These are phyloP conservation scores for Pipa parva DNA, from an alignment of 2,113 vertebrate species.

Conservation along the genomic window DNA sequence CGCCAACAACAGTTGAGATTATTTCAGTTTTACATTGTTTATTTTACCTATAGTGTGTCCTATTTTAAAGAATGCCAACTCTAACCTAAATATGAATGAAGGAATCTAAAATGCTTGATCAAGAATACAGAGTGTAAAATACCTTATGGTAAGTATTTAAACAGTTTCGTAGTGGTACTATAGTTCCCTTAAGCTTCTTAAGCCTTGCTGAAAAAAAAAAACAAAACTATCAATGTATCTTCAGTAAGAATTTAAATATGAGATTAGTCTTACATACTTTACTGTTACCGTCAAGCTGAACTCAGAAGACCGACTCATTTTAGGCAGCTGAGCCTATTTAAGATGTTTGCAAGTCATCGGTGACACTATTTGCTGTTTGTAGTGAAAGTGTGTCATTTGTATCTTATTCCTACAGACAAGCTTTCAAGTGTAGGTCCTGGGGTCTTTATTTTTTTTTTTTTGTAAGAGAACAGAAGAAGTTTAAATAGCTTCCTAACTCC, in stretches of 20 bases:
- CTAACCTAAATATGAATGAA: too few species aligned
- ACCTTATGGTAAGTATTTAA: too few species aligned
- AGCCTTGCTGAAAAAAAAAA: not conserved
- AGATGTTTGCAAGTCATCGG: conserved; percentile 15
- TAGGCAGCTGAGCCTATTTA: not conserved
- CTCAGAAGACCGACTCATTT: not conserved
- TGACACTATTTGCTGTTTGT: conserved; percentile 40
- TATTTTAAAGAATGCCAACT: too few species aligned
- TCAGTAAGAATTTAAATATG: not conserved
- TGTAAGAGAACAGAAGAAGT: conserved; percentile 43
- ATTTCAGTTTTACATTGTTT: too few species aligned
- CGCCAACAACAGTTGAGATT: too few species aligned
- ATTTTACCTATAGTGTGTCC: too few species aligned
- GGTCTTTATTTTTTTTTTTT: conserved; percentile 25
- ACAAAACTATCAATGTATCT: not conserved
- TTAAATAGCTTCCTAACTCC: conserved; percentile 59
- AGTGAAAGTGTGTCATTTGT: conserved; percentile 58
- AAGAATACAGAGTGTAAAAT: too few species aligned
- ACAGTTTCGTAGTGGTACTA: too few species aligned
- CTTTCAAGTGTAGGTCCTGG: conserved; percentile 51
- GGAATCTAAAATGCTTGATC: too few species aligned
- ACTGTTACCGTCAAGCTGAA: not conserved
- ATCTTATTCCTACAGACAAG: conserved; percentile 50
- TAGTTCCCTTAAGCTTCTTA: not conserved
- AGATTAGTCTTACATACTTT: not conserved